Evolutionary conservation across 1,140 invertebrate species (phyloP), one percentile per base, ranked within the genome.

Genomic region (Bradysia coprophila): DNA sequence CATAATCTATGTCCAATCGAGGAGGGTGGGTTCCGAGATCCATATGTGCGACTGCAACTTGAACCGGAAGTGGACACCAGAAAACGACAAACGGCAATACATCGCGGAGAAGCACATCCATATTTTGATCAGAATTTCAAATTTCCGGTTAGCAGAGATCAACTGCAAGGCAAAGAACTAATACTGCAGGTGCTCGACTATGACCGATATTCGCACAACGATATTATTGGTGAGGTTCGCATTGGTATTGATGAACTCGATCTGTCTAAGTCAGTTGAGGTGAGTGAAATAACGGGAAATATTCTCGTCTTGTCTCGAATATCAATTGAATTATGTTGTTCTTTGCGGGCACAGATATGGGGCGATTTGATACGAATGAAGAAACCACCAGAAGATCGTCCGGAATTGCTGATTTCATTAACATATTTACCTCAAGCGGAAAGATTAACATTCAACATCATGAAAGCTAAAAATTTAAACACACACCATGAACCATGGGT

Each of bases 361-460:
- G 78, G 78, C 0, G 81, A 84, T 46, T 70, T 87, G 24, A 70
- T 72, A 13, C 72, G 79, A 19, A 78, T 81, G 43, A 75, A 75
- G 47, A 78, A 81, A 52, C 81, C 80, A 6, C 78, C 75, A 8
- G 81, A 83, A 53, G 80, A 85, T 53, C 64, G 76, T 33, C 82
- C 84, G 44, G 84, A 90, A 53, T 61, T 91, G 16, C 63, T 89
- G 40, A 64, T 89, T 31, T 88, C 84, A 4, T 62, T 91, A 4
- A 87, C 81, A 43, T 91, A 88, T 56, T 63, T 91, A 33, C 85
- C 85, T 2, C 86, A 83, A 40, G 85, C 87, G 15, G 84, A 89
- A 56, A 67, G 85, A 40, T 64, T 91, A 1, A 89, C 84, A 0
- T 77, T 89, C 2, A 78, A 84, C 2, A 69, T 90, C 2, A 68